phyloP scores from a whole-genome alignment of 2,113 vertebrate genomes.

The Willisornis vidua region DNA sequence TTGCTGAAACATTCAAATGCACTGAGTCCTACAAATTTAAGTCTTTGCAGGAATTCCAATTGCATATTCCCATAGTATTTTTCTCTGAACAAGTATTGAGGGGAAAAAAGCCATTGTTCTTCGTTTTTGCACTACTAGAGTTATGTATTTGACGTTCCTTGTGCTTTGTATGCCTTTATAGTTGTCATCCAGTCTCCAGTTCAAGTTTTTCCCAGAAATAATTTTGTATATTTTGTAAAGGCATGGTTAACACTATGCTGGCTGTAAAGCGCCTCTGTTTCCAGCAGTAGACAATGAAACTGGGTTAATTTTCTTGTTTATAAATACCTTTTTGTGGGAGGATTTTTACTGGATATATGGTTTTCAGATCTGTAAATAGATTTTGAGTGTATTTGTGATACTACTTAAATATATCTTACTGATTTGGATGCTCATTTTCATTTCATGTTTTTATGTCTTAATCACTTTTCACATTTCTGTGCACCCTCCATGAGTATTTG shows the following conservation, averaged over 20 bases:
- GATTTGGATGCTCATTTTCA: conserved; percentile 28
- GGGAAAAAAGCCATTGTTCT: conserved; percentile 9
- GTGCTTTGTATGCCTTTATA: background rate
- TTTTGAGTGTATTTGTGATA: conserved; percentile 29
- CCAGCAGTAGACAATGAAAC: background rate
- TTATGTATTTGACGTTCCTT: background rate
- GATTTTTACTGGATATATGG: background rate
- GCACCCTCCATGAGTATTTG: background rate
- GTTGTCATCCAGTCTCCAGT: background rate
- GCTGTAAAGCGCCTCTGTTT: background rate
- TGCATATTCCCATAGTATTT: background rate
- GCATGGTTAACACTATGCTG: background rate
- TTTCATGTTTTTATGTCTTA: conserved; percentile 1
- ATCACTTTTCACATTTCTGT: background rate
- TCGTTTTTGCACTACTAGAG: conserved; percentile 19
- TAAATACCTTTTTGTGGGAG: background rate
- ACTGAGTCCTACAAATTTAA: background rate
- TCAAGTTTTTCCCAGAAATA: background rate
- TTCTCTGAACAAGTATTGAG: background rate
- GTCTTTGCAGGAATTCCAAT: background rate
- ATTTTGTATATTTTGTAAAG: background rate
- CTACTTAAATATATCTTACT: conserved; percentile 60
- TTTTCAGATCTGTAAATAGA: conserved; percentile 14
- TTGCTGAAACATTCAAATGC: background rate
- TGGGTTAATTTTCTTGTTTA: background rate